Conservation (phyloP, 2,113 vertebrate genomes). For the Antechinus stuartii region DNA sequence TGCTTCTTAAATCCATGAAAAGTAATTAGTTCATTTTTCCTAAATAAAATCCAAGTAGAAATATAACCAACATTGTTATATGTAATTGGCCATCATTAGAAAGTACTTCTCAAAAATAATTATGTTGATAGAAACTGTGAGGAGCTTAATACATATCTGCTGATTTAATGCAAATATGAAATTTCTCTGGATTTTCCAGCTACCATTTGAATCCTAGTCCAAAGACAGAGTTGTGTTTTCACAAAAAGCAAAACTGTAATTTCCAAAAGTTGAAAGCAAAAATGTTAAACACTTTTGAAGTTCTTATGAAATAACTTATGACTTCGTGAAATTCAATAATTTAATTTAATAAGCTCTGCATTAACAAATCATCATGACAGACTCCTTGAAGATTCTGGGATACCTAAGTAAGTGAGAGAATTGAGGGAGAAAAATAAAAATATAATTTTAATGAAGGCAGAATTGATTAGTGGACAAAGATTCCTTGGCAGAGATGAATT, state of each 20-base stretch:
- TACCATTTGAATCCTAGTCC: not conserved
- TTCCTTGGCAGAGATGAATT: not conserved
- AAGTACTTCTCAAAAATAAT: not conserved
- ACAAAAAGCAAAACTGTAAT: conserved; percentile 32
- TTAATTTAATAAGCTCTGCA: not conserved
- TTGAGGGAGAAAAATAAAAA: not conserved
- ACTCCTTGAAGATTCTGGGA: not conserved
- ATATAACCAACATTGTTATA: not conserved
- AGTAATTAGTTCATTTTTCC: not conserved
- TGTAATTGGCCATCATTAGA: not conserved
- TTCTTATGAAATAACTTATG: not conserved
- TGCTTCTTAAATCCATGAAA: not conserved
- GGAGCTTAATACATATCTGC: not conserved
- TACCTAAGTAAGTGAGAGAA: not conserved
- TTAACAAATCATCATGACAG: not conserved
- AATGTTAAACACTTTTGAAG: not conserved
- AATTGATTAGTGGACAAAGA: not conserved
- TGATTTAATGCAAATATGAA: not conserved
- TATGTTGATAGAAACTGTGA: not conserved
- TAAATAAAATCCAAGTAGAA: not conserved
- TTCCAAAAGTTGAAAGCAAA: conserved; percentile 3
- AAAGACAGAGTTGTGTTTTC: conserved; percentile 30
- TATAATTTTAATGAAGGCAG: not conserved
- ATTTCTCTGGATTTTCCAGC: conserved; percentile 10
- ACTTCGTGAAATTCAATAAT: not conserved